These are phyloP conservation scores for Parochlus steinenii DNA, from an alignment of 2,888 invertebrate genomes.

Conservation along the genomic window DNA sequence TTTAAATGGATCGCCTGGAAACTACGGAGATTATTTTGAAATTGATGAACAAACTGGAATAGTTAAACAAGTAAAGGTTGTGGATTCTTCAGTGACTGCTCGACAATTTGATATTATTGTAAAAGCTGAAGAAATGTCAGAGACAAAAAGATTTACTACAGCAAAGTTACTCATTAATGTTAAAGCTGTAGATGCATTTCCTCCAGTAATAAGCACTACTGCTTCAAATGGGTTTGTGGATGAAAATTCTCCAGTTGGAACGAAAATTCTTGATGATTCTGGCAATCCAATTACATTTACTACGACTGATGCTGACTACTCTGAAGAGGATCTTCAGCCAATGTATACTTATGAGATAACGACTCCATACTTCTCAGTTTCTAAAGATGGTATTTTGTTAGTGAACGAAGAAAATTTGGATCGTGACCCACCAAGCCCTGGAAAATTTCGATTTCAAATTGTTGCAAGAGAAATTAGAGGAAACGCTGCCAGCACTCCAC, in stretches of 20 bases:
- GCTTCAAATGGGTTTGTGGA: constrained; percentile 62
- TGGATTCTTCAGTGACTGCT: constrained; percentile 58
- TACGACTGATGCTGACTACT: constrained; percentile 74
- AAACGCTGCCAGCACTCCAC: constrained; percentile 65
- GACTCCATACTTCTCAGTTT: constrained; percentile 65
- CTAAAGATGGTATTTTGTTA: constrained; percentile 50
- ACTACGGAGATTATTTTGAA: constrained; percentile 64
- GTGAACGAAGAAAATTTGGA: constrained; percentile 74
- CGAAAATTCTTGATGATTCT: constrained; percentile 49
- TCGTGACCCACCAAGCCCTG: constrained; percentile 71
- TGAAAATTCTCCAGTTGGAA: constrained; percentile 75
- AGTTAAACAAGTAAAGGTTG: constrained; percentile 61
- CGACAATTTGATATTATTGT: constrained; percentile 68
- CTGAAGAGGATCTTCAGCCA: constrained; percentile 62
- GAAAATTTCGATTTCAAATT: constrained; percentile 72
- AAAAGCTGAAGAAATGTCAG: constrained; percentile 72
- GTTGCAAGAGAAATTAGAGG: constrained; percentile 69
- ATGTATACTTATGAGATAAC: constrained; percentile 70
- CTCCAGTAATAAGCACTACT: constrained; percentile 57
- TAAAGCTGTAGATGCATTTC: constrained; percentile 72
- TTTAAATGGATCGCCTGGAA: constrained; percentile 59
- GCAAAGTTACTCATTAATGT: constrained; percentile 69
- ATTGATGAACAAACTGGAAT: constrained; percentile 67
- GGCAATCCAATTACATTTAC: constrained; percentile 52
- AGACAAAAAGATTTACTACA: constrained; percentile 61